A percentile compares a stretch with the other conserved stretches of the same genome.
Evolutionary conservation across 2,113 vertebrate species (phyloP).

Genomic region (Saccopteryx bilineata): DNA sequence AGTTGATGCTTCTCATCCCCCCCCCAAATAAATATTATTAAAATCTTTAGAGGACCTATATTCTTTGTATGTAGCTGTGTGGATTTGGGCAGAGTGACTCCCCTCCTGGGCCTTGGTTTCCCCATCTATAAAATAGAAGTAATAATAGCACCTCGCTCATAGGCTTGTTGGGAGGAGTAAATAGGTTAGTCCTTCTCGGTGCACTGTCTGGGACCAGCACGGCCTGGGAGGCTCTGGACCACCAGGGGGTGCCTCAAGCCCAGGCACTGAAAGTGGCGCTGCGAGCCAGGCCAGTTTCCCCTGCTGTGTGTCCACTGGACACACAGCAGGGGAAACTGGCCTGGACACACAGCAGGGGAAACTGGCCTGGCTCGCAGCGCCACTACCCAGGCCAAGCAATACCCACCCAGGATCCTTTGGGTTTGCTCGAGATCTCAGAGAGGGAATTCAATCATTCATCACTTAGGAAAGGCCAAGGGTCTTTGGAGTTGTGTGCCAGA

Average conservation of each 20-base stretch:
- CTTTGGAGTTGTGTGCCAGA: not conserved
- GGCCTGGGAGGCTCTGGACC: not conserved
- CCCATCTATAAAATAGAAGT: not conserved
- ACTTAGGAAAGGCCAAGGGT: not conserved
- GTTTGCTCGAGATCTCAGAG: not conserved
- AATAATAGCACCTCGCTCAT: not conserved
- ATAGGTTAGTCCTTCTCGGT: not conserved
- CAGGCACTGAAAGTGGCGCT: not conserved
- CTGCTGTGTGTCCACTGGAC: too few species aligned
- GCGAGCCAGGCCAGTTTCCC: too few species aligned
- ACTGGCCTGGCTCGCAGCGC: accelerated
- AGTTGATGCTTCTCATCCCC: too few species aligned
- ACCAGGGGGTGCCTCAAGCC: not conserved
- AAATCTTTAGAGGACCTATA: not conserved
- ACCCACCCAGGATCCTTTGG: not conserved
- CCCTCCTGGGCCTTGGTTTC: not conserved
- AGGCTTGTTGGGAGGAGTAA: not conserved
- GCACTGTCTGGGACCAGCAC: not conserved
- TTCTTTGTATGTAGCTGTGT: not conserved
- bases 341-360: not conserved
- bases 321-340: too few species aligned
- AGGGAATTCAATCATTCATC: not conserved
- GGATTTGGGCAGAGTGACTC: not conserved
- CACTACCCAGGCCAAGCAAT: not conserved
- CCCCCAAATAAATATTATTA: too few species aligned